Evolutionary conservation across 2,888 invertebrate species (phyloP).

Genomic region (Troides oblongomaculatus): DNA sequence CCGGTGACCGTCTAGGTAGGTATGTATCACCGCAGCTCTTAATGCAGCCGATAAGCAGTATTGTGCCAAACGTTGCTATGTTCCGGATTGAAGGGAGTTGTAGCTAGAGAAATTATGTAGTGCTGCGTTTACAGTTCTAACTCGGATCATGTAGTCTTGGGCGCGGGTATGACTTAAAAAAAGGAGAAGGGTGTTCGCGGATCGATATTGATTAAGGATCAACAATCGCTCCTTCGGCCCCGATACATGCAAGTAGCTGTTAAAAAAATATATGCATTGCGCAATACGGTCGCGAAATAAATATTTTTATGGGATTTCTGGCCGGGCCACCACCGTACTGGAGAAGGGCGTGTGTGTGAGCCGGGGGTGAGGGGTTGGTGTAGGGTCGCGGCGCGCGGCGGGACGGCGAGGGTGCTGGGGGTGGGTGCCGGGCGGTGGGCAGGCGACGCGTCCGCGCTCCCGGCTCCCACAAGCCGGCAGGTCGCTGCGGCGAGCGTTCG

Average conservation of each 20-base stretch:
- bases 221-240: background rate
- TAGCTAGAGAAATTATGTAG: no score
- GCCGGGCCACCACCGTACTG: conserved; percentile 45
- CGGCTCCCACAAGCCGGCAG: conserved; percentile 53
- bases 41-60: no score
- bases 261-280: conserved; percentile 58
- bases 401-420: no score
- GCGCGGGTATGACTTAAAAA: no score
- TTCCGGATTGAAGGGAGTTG: no score
- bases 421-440: conserved; percentile 33
- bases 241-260: conserved; percentile 31
- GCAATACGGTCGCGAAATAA: conserved; percentile 54
- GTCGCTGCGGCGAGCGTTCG: conserved; percentile 46
- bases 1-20: no score
- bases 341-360: conserved; percentile 29
- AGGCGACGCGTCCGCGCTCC: conserved; percentile 34
- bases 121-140: no score
- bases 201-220: no score
- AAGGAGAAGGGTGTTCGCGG: no score
- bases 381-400: background rate
- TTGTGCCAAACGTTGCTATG: no score
- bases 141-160: no score
- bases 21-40: no score
- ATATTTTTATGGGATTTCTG: conserved; percentile 68
- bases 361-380: background rate